Evolutionary conservation across 1,140 invertebrate genomes (phyloP), one percentile per base, ranked within the genome.

Genomic region (Magallana angulata): DNA sequence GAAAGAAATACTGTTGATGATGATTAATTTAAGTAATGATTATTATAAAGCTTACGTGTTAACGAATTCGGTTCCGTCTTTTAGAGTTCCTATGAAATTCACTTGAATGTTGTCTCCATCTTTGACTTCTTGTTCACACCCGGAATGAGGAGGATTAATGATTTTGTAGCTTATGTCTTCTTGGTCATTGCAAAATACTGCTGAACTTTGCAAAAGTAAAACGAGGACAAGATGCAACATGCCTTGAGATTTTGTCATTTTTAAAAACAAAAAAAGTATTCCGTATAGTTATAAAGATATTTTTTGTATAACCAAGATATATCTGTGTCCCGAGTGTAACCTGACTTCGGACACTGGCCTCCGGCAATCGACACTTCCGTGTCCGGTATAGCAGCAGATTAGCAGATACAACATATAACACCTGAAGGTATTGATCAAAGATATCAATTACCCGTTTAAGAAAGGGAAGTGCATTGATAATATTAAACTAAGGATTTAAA

Each of bases 61-160:
- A 14, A 68, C 84, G 30, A 85, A 85, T 56, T 62, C 36, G 9
- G 84, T 85, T 14, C 84, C 84, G 60, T 85, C 84, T 36, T 56
- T 56, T 16, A 85, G 57, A n/a, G n/a, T 68, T n/a, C 84, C 84
- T 48, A 68, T 68, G 59, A 68, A 85, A 71, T 85, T 59, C 8
- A 85, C 84, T 30, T 11, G 57, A 24, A 85, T 16, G 5, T 68
- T 57, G 18, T 85, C 36, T n/a, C 68, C 68, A 9, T 56, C 60
- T 68, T 85, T 68, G 30, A 57, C 56, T 56, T 48, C 36, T 68
- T 57, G 24, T 4, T 62, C 18, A 68, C 84, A 85, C 56, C 14
- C 62, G 11, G 7, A 18, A 11, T 18, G 36, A 57, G 84, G 14
- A 2, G 82, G 84, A 68, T 30, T 57, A 8, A 85, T 68, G n/a